These are phyloP conservation scores for Clepsis dumicolana DNA, from an alignment of 2,888 invertebrate species.

Conservation along the genomic window DNA sequence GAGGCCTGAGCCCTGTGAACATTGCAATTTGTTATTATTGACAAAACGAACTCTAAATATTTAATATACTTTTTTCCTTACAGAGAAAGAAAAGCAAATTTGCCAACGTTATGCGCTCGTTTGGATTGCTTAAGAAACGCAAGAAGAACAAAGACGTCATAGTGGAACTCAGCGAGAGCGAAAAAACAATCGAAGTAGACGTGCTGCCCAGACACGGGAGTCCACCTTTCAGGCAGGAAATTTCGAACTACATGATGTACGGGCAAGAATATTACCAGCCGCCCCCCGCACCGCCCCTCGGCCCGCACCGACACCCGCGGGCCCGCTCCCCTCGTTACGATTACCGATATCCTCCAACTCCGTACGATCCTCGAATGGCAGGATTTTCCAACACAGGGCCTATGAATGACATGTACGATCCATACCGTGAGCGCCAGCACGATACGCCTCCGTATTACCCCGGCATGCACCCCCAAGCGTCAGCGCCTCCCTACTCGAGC, in stretches of 20 bases:
- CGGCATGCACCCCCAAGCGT: conserved; percentile 51
- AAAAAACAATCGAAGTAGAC: conserved; percentile 60
- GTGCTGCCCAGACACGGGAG: conserved; percentile 49
- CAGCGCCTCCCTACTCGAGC: conserved; percentile 49
- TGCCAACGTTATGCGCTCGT: conserved; percentile 61
- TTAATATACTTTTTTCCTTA: conserved; percentile 47
- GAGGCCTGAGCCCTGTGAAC: not conserved
- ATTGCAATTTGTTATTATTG: not conserved
- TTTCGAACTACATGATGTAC: conserved; percentile 70
- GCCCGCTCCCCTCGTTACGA: conserved; percentile 46
- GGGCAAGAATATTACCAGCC: conserved; percentile 64
- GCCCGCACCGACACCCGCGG: conserved; percentile 45
- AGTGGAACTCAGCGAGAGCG: conserved; percentile 69
- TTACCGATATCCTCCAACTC: conserved; percentile 49
- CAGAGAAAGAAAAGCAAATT: conserved; percentile 66
- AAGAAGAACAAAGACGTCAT: conserved; percentile 64
- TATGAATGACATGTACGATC: conserved; percentile 32
- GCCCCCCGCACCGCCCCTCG: conserved; percentile 52
- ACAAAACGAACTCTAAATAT: not conserved
- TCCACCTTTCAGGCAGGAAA: conserved; percentile 65
- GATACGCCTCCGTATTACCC: conserved; percentile 44
- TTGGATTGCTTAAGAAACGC: conserved; percentile 62
- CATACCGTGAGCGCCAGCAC: conserved; percentile 38
- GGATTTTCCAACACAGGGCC: conserved; percentile 6
- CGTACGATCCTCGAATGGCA: conserved; percentile 19